A percentile compares a stretch with the other conserved stretches of the same genome.
Conservation (phyloP, 2,113 vertebrate species). For the Sciurus niger region DNA sequence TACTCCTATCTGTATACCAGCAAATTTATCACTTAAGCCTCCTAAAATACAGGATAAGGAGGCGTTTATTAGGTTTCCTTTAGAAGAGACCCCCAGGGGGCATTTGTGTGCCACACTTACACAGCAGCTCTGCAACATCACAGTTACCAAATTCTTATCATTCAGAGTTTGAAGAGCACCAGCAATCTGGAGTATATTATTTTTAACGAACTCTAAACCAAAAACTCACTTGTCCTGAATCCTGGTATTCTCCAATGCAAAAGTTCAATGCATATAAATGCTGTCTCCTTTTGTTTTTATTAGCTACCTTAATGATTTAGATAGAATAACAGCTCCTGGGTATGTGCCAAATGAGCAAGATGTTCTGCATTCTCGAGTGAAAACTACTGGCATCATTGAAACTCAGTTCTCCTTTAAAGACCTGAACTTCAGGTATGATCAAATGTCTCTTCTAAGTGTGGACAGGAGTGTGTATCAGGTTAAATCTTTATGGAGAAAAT, state of each 20-base stretch:
- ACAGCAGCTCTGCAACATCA: neutral
- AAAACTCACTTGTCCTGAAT: neutral
- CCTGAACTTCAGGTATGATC: conserved; percentile 94
- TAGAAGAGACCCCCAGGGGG: neutral
- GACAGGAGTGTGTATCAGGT: neutral
- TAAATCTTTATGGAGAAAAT: neutral
- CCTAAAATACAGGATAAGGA: neutral
- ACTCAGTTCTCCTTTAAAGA: conserved; percentile 97
- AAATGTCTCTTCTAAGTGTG: neutral
- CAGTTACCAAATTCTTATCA: too few species aligned
- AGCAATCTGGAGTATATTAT: neutral
- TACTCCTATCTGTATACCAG: neutral
- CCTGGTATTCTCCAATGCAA: neutral
- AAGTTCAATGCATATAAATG: neutral
- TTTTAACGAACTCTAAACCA: neutral
- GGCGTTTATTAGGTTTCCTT: too few species aligned
- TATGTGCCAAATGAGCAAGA: conserved; percentile 96
- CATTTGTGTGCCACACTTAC: neutral
- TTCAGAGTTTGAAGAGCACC: neutral
- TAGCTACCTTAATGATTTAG: conserved; percentile 90
- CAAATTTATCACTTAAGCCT: neutral
- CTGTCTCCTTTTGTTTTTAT: neutral
- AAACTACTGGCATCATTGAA: conserved; percentile 98
- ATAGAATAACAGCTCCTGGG: conserved; percentile 85
- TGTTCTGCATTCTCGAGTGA: conserved; percentile 95